A percentile compares a stretch with the other conserved stretches of the same genome.
phyloP scores from a whole-genome alignment of 2,113 vertebrate genomes.

The Hippocampus barbouri region DNA sequence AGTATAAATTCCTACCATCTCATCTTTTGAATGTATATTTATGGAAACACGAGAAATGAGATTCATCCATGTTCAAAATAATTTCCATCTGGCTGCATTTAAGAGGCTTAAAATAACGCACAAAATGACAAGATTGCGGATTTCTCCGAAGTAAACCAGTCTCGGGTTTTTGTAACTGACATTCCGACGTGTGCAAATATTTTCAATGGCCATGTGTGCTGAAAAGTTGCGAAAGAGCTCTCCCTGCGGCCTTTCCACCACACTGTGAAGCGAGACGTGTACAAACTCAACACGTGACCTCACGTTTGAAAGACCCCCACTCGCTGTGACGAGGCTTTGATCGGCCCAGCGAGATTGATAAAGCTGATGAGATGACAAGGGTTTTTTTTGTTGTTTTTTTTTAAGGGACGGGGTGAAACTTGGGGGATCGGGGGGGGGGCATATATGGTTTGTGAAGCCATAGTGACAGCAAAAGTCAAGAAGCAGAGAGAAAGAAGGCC shows the following conservation, averaged over 20 bases:
- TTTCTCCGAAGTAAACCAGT: background rate
- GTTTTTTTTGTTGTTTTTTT: background rate
- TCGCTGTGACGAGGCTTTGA: slow-evolving; percentile 46
- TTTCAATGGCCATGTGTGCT: background rate
- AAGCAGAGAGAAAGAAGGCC: slow-evolving; percentile 9
- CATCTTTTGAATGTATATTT: background rate
- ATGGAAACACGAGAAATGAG: slow-evolving; percentile 1
- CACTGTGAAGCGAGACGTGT: slow-evolving; percentile 18
- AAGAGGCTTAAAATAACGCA: background rate
- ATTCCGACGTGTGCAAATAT: background rate
- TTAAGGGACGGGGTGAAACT: slow-evolving; percentile 24
- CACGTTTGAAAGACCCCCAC: slow-evolving; percentile 31
- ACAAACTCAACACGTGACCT: slow-evolving; percentile 25
- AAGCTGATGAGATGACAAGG: slow-evolving; percentile 17
- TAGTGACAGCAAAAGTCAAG: slow-evolving; percentile 21
- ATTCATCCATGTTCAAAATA: slow-evolving; percentile 3
- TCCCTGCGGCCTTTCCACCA: slow-evolving; percentile 17
- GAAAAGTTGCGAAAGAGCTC: background rate
- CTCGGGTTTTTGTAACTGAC: background rate
- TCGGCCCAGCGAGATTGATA: slow-evolving; percentile 31
- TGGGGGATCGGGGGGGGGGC: background rate
- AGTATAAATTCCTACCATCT: background rate
- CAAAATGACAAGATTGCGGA: background rate
- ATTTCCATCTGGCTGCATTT: slow-evolving; percentile 10
- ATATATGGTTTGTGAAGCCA: slow-evolving; percentile 22